Evolutionary conservation across 2,113 vertebrate species (phyloP), one percentile per base, ranked within the genome.

Genomic region (Penelope pileata): DNA sequence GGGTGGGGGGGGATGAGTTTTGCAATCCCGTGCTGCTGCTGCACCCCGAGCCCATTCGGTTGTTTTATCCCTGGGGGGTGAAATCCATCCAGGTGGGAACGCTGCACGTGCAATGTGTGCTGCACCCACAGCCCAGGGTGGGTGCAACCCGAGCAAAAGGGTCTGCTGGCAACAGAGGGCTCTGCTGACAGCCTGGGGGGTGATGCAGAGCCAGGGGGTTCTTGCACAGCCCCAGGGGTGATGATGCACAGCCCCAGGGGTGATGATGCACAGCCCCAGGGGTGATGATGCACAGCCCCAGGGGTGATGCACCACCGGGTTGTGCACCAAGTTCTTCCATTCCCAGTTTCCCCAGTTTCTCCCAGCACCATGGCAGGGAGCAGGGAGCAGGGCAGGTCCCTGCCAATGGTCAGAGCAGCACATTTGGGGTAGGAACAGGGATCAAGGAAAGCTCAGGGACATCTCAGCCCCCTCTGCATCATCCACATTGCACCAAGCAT

Each of bases 211-310:
- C n/a, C n/a, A n/a, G n/a, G n/a, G n/a, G n/a, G n/a, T n/a, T n/a
- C n/a, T n/a, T n/a, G n/a, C 64, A 12, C 51, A 3, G 53, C 3
- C 14, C 10, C 1, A 6, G 36, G 43, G n/a, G n/a, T n/a, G 27
- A 50, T n/a, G 50, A 3, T 9, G 16, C 17, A 6, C 64, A 4
- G 42, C 7, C 10, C 10, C 1, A 1, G 43, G 53, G n/a, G n/a
- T n/a, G 34, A n/a, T 34, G 9, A 42, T 3, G 30, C 38, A 5
- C 42, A 43, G n/a, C n/a, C n/a, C n/a, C n/a, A n/a, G n/a, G n/a
- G n/a, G n/a, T n/a, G n/a, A n/a, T n/a, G 15, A 43, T 9, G 19
- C 70, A 14, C 38, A 6, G 50, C 1, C 24, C 12, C 3, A 14
- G 38, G 59, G 59, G n/a, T 24, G 23, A 8, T 9, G 18, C 56